Base-by-base conservation (phyloP, 2,113 vertebrate genomes). In the Larimichthys crocea region DNA sequence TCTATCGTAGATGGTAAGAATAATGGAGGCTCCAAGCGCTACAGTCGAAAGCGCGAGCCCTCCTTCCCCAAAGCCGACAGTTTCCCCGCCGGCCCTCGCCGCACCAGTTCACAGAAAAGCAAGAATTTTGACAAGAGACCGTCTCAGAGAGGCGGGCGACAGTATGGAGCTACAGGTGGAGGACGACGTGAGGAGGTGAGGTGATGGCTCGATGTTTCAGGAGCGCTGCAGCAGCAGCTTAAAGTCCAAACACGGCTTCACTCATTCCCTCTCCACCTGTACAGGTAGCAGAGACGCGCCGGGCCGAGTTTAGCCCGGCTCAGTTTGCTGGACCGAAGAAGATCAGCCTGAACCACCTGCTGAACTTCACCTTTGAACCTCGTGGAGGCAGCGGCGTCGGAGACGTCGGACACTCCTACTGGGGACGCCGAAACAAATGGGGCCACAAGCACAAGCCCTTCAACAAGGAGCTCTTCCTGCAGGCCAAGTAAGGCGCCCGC, bases 101-200 rank as follows among this genome's bases (percentile, higher is more conserved):
- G 97, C 96, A 95, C 97, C 97, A 96, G 91, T 96, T 94, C 98
- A 98, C 98, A 99, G 96, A 99, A 99, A 99, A 96, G 96, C 97
- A 99, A 99, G 96, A 96, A 95, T 98, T 99, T 99, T 97, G 98
- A 99, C 92, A 99, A 99, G 97, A 97, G 97, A 97, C 98, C 98
- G 86, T 96, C 96, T 69, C 97, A 99, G 85, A 97, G 97, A 94
- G 97, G 97, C 59, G 96, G 91, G 6, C 95, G 95, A 94, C 93
- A 95, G 93, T 98, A 97, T 96, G 96, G 97, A 62, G 93, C 95
- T 95, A 49, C 93, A 96, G 96, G 94, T 94, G 97, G 97, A 96
- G 98, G 98, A 93, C 97, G 98, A 97, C 97, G 98, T 88, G 98
- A 99, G 95, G 98, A 99, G 98, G 98, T 99, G 84, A 77, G 96